A percentile compares a stretch with the other conserved stretches of the same genome.
Evolutionary conservation across 2,113 vertebrate species (phyloP).

Genomic region (Nipponia nippon): DNA sequence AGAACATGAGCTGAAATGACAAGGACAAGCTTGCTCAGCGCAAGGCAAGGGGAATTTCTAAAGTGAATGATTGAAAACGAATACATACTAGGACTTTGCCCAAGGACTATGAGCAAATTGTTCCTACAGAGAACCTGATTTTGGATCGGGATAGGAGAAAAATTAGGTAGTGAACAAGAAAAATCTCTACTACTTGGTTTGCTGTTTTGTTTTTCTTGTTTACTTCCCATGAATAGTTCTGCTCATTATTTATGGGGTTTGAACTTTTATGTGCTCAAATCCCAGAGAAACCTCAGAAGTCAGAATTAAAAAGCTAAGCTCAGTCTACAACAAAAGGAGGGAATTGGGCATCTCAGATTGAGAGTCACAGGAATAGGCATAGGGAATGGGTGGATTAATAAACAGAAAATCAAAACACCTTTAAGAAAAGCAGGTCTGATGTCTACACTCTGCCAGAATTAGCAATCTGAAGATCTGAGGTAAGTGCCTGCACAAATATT

Average conservation of each 20-base stretch:
- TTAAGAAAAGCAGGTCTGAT: neutral
- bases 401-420: neutral
- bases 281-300: neutral
- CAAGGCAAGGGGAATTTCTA: conserved; percentile 25
- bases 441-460: neutral
- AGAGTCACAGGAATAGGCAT: neutral
- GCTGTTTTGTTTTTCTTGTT: neutral
- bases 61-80: neutral
- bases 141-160: neutral
- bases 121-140: neutral
- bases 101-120: neutral
- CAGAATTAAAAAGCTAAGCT: neutral
- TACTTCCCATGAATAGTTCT: neutral
- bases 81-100: neutral
- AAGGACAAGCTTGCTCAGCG: conserved; percentile 49
- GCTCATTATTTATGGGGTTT: neutral
- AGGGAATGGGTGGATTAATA: neutral
- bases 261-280: neutral
- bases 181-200: neutral
- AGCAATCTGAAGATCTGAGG: neutral
- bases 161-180: neutral
- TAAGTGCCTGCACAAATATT: neutral
- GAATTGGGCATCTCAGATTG: neutral
- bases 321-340: neutral
- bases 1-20: conserved; percentile 34